phyloP scores from a whole-genome alignment of 1,140 invertebrate species.

The Mizuhopecten yessoensis region DNA sequence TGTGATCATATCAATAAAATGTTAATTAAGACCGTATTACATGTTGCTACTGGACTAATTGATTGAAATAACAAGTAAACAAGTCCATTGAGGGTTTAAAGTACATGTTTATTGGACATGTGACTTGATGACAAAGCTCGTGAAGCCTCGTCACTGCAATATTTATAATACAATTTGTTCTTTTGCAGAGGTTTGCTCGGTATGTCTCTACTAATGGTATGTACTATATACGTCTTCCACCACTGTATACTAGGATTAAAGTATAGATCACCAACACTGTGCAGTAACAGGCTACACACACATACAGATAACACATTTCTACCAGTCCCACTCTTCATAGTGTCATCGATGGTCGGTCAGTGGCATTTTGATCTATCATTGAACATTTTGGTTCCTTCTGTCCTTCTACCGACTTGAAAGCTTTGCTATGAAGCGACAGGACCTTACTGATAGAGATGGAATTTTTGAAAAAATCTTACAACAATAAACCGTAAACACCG shows the following conservation, averaged over 20 bases:
- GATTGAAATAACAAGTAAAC: background rate
- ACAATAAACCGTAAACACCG: too few species aligned
- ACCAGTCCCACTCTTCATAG: background rate
- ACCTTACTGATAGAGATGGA: too few species aligned
- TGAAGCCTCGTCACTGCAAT: background rate
- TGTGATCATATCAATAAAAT: too few species aligned
- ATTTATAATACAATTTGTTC: constrained; percentile 23
- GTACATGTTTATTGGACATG: constrained; percentile 9
- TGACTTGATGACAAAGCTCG: background rate
- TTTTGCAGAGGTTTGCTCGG: background rate
- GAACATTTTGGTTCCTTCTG: too few species aligned
- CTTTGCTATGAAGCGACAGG: too few species aligned
- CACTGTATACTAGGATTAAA: constrained; percentile 15
- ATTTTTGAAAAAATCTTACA: too few species aligned
- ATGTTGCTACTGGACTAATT: too few species aligned
- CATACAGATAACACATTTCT: background rate
- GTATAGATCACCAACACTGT: background rate
- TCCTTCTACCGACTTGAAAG: too few species aligned
- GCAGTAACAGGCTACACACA: constrained; percentile 15
- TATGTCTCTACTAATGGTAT: background rate
- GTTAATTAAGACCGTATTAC: too few species aligned
- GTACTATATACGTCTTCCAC: background rate
- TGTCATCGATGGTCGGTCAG: background rate
- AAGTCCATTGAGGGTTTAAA: background rate
- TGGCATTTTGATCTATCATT: background rate